Base-by-base conservation (phyloP, 2,113 vertebrate genomes). In the Falcunculus frontatus region DNA sequence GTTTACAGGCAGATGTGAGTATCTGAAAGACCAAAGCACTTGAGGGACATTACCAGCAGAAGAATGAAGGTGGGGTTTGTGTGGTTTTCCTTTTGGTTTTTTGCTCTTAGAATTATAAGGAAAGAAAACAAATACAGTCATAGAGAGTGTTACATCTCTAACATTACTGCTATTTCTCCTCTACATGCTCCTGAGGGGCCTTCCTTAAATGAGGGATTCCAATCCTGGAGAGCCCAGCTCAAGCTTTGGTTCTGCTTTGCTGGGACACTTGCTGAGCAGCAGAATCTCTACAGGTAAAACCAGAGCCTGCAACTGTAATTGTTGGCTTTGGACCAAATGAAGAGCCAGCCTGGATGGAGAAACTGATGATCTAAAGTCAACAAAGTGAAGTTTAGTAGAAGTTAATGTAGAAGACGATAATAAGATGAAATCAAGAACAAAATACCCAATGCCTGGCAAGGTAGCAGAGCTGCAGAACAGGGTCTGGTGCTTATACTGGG, bases 31-130 rank as follows among this genome's bases (percentile, higher is more conserved):
- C 11, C 22, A 56, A 91, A 94, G 26, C 25, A 60, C 17, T 57
- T 37, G n/a, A 60, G 29, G 39, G 41, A 62, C 13, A 11, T 84
- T 46, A 33, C 14, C 11, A 60, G 49, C n/a, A 72, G 81, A 89
- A 91, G 15, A 89, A 84, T 15, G 35, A 56, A 74, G 22, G 29
- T 73, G 22, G 4, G 10, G 4, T 35, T 49, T 60, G 29, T 20
- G 41, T 13, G 6, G 7, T 69, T 53, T 68, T 16, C 26, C 11
- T 27, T 32, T 10, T 27, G 4, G 10, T 50, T 46, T 50, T 84
- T 67, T 32, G 0, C 15, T 52, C 18, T 64, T 69, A 57, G 32
- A 37, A 3, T 6, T 88, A 33, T 23, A 89, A 52, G 0, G 0
- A 63, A 73, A 64, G 15, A n/a, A 79, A 85, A 46, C 16, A 67